Evolutionary conservation across 2,797 vertebrate species (phyloP).

Genomic region (Neosalanx taihuensis): DNA sequence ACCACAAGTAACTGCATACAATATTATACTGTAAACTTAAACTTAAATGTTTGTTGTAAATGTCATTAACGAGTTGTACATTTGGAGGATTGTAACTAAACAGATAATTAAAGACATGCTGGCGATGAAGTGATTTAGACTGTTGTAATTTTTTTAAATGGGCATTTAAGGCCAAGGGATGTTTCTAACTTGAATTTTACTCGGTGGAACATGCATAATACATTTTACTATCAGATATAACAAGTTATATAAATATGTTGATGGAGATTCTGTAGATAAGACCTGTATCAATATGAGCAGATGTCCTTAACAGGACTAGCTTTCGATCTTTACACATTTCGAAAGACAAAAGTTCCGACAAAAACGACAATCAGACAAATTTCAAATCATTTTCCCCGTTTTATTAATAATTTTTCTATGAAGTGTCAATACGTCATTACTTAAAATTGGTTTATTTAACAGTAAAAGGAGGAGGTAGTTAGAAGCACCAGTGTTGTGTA

Average conservation of each 20-base stretch:
- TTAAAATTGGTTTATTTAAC: slow-evolving; percentile 11
- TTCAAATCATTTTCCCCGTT: background rate
- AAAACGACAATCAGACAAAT: background rate
- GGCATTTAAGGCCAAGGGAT: background rate
- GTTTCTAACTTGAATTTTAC: background rate
- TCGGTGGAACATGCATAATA: background rate
- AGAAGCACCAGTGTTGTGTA: slow-evolving; percentile 7
- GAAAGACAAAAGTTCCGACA: background rate
- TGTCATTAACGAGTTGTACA: slow-evolving; percentile 77
- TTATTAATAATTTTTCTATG: slow-evolving; percentile 12
- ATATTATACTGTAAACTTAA: slow-evolving; percentile 65
- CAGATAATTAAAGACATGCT: slow-evolving; percentile 75
- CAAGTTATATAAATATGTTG: background rate
- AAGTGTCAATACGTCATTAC: slow-evolving; percentile 17
- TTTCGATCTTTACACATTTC: no score
- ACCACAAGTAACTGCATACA: slow-evolving; percentile 71
- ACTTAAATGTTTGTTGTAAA: slow-evolving; percentile 79
- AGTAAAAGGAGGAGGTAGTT: background rate
- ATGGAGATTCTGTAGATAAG: background rate
- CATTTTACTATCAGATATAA: background rate
- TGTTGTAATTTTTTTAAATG: slow-evolving; percentile 16
- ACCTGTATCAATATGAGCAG: background rate
- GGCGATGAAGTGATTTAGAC: slow-evolving; percentile 39
- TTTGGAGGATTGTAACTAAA: slow-evolving; percentile 74
- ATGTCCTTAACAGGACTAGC: no score